phyloP scores from a whole-genome alignment of 1,140 invertebrate species.

The Popillia japonica region DNA sequence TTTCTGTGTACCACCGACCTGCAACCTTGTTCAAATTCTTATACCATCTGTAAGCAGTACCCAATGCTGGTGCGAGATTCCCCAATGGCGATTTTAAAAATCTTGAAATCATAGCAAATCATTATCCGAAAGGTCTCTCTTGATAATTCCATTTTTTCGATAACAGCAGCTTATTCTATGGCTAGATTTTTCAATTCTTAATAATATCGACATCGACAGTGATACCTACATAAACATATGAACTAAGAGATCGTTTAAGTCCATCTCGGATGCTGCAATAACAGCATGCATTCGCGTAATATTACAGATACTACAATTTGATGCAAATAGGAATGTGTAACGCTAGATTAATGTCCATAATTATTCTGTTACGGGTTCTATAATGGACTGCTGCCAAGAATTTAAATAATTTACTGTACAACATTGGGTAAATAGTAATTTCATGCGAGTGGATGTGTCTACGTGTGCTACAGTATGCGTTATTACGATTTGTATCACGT shows the following conservation, averaged over 20 bases:
- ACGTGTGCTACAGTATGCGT: background rate
- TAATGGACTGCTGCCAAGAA: background rate
- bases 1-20: too few species aligned
- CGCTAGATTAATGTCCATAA: conserved; percentile 5
- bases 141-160: too few species aligned
- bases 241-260: background rate
- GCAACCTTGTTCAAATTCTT: too few species aligned
- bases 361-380: background rate
- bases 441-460: background rate
- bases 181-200: too few species aligned
- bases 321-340: background rate
- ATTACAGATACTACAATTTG: background rate
- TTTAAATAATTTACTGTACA: background rate
- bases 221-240: too few species aligned
- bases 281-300: background rate
- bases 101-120: too few species aligned
- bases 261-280: background rate
- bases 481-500: background rate
- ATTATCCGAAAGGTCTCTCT: too few species aligned
- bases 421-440: background rate
- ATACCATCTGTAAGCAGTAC: too few species aligned
- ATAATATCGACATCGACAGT: too few species aligned
- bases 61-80: too few species aligned
- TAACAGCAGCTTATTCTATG: too few species aligned
- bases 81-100: too few species aligned